These are phyloP conservation scores for roundworm (Caenorhabditis elegans) DNA, from an alignment of 1,140 invertebrate genomes.

Conservation along the genomic window DNA sequence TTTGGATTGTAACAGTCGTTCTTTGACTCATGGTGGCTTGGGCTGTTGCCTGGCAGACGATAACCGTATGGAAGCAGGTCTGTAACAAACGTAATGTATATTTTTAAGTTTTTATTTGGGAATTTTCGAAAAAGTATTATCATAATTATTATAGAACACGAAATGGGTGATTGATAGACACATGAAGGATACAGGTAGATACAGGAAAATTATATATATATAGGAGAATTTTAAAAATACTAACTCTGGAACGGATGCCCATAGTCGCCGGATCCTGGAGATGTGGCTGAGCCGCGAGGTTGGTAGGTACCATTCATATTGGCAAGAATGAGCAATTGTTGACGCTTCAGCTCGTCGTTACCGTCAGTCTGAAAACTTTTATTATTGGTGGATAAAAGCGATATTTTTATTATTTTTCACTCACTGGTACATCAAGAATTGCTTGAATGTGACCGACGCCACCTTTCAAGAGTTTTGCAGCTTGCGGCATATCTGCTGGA, in stretches of 20 bases:
- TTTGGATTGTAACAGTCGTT: not conserved
- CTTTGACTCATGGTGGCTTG: not conserved
- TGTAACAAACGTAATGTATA: not conserved
- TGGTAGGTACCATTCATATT: slow-evolving; percentile 98
- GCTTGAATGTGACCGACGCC: not conserved
- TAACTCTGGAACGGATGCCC: not conserved
- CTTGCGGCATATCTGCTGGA: not conserved
- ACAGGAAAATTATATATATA: too few relatives aligned
- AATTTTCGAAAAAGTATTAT: not conserved
- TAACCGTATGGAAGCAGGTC: not conserved
- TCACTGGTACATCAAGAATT: slow-evolving; percentile 68
- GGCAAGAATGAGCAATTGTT: slow-evolving; percentile 98
- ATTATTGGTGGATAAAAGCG: too few relatives aligned
- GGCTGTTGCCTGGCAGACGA: not conserved
- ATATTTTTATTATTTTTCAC: too few relatives aligned
- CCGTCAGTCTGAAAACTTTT: slow-evolving; percentile 72
- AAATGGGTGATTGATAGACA: too few relatives aligned
- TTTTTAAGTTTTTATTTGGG: not conserved
- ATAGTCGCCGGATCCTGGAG: not conserved
- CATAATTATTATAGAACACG: not conserved
- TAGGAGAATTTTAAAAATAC: too few relatives aligned
- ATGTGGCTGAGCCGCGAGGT: not conserved
- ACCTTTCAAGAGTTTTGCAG: slow-evolving; percentile 83
- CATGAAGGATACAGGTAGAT: too few relatives aligned
- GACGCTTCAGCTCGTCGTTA: slow-evolving; percentile 97